A percentile compares a stretch with the other conserved stretches of the same genome.
Conservation (phyloP, 2,113 vertebrate species). For the Microcebus tavaratra region DNA sequence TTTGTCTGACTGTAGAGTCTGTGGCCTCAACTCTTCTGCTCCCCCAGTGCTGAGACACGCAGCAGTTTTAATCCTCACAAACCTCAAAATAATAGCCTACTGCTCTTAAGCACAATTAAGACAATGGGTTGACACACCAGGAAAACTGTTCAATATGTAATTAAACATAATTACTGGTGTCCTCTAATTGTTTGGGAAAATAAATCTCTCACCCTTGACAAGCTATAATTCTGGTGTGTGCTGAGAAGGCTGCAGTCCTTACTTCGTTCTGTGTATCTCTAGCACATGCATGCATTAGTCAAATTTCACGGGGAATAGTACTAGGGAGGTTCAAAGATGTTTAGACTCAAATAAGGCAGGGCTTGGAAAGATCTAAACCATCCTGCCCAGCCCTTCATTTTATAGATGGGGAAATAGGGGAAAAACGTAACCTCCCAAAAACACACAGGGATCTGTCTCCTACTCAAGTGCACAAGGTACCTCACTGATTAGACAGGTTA, state of each 20-base stretch:
- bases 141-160: conserved; percentile 64
- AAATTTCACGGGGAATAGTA: neutral
- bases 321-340: neutral
- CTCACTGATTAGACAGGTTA: neutral
- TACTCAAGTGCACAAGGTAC: neutral
- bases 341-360: neutral
- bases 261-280: neutral
- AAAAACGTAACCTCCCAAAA: neutral
- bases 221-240: conserved; percentile 70
- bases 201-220: conserved; percentile 69
- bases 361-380: neutral
- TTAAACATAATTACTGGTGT: conserved; percentile 76
- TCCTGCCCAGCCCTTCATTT: neutral
- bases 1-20: neutral
- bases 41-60: neutral
- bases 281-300: neutral
- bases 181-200: conserved; percentile 78
- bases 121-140: conserved; percentile 78
- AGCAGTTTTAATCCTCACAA: conserved; percentile 65
- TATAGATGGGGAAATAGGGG: neutral
- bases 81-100: conserved; percentile 76
- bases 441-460: neutral
- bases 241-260: neutral
- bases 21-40: neutral
- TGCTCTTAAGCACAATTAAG: conserved; percentile 70